Percentiles rank a stretch among this genome's conserved stretches.
phyloP scores from a whole-genome alignment of 2,888 invertebrate species.

The Drosophila ezoana region DNA sequence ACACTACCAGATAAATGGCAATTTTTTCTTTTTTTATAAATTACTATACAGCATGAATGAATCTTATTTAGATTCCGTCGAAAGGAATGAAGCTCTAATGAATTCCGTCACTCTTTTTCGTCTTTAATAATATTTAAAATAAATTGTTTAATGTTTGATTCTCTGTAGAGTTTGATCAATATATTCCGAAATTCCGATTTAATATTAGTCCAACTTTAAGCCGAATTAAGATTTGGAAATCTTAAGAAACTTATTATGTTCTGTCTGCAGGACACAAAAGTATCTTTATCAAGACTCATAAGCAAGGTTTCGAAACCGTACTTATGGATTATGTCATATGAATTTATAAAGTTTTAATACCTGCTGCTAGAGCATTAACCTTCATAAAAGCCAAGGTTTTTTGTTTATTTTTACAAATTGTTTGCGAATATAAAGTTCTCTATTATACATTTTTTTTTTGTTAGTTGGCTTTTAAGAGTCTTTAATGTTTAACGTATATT shows the following conservation, averaged over 20 bases:
- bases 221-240: too few relatives aligned
- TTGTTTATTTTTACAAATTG: neutral
- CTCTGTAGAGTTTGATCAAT: too few relatives aligned
- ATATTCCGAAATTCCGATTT: too few relatives aligned
- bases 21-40: neutral
- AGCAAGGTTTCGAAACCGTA: too few relatives aligned
- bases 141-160: too few relatives aligned
- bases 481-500: constrained; percentile 13
- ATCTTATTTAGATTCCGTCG: too few relatives aligned
- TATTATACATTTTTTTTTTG: neutral
- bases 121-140: too few relatives aligned
- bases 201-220: too few relatives aligned
- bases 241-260: neutral
- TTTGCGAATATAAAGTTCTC: neutral
- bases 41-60: neutral
- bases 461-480: neutral
- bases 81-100: too few relatives aligned
- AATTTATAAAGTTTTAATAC: neutral
- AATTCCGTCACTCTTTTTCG: too few relatives aligned
- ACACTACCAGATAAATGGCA: neutral
- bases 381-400: neutral
- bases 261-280: neutral
- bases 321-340: neutral
- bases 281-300: neutral
- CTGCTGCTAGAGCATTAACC: neutral